A percentile compares a stretch with the other conserved stretches of the same genome.
Conservation (phyloP, 2,888 invertebrate species). For the Netelia fuscicornis region DNA sequence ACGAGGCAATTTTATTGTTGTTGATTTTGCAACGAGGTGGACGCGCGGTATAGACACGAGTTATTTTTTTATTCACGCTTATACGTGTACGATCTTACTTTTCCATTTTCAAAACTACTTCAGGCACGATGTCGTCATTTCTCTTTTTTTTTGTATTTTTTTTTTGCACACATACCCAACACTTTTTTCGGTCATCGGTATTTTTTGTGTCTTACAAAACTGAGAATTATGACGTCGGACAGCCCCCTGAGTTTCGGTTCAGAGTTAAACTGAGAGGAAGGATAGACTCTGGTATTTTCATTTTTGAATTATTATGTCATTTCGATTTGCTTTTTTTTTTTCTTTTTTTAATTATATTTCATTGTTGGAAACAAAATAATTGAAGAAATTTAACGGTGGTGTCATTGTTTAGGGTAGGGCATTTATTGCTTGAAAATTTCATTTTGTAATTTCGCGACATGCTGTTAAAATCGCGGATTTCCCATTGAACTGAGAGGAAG, state of each 20-base stretch:
- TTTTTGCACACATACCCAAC: background rate
- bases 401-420: background rate
- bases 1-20: background rate
- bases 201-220: background rate
- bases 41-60: background rate
- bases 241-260: background rate
- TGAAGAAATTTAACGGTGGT: background rate
- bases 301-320: background rate
- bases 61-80: background rate
- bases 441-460: conserved; percentile 73
- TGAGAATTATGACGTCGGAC: background rate
- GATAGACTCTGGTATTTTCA: conserved; percentile 30
- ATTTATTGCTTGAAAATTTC: conserved; percentile 49
- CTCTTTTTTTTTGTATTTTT: background rate
- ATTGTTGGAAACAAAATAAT: background rate
- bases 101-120: background rate
- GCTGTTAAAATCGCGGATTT: background rate
- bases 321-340: background rate
- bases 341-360: background rate
- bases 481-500: conserved; percentile 84
- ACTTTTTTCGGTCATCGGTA: background rate
- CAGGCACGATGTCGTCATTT: background rate
- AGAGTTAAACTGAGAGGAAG: conserved; percentile 55
- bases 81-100: background rate
- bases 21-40: background rate